Base-by-base conservation (phyloP, 2,888 invertebrate genomes). In the Dorcus hopei region DNA sequence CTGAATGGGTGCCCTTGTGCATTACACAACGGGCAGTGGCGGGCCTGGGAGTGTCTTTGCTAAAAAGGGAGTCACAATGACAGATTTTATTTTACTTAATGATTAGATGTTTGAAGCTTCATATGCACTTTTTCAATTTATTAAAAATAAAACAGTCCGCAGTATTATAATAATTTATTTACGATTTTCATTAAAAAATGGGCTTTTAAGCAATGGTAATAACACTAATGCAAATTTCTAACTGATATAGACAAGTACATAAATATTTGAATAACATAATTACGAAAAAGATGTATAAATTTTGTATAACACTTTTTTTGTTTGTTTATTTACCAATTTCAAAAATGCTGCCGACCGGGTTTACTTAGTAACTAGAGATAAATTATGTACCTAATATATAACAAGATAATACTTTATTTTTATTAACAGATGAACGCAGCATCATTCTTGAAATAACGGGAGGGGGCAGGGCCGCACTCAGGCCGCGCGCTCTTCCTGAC, bases 131-230 rank as follows among this genome's bases (percentile, higher is more conserved):
- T 19, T 19, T 19, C 14, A 14, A 19, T 19, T 19, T 3, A 19
- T 6, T 6, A 33, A 33, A 33, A 33, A 33, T 33, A 52, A 58
- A 53, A 58, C 38, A 14, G 39, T 11, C 33, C 41, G 43, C 42
- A 11, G 54, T 65, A 64, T 64, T 66, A 68, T 72, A 69, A 71
- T 72, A 71, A 74, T 77, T 76, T 76, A 75, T 74, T 77, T 75
- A 74, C 73, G 74, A 76, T 77, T 75, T 70, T 76, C 74, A 71
- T 75, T 77, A 77, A 78, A 78, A 79, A 79, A 78, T 75, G 77
- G 77, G 77, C 75, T 74, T 74, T 72, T 74, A 79, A 78, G 77
- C 77, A 74, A 77, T 77, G 73, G 75, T 76, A 74, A 76, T 76
- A 78, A 78, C 74, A 77, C 77, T 78, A 77, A 77, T 77, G 77